Percentiles rank a stretch among this genome's conserved stretches.
These are phyloP conservation scores for Brachypalpus laphriformis DNA, from an alignment of 2,888 invertebrate genomes.

Conservation along the genomic window DNA sequence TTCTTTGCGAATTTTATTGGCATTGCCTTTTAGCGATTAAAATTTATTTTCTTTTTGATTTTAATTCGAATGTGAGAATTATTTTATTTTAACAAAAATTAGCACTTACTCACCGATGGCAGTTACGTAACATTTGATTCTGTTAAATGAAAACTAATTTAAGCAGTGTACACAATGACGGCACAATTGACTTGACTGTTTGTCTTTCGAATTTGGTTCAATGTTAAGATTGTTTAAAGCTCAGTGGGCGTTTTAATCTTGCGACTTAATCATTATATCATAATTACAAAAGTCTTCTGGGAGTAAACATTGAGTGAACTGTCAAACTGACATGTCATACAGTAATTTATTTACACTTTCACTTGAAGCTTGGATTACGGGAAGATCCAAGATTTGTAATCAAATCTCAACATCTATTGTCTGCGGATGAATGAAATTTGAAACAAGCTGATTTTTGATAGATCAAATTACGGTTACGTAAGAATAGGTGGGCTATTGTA, in stretches of 20 bases:
- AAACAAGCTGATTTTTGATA: not conserved
- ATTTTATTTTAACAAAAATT: constrained; percentile 12
- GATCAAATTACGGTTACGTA: not conserved
- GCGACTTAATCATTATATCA: no score
- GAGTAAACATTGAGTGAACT: constrained; percentile 6
- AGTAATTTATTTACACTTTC: not conserved
- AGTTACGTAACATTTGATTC: constrained; percentile 1
- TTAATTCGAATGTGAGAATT: constrained; percentile 7
- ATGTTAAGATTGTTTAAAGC: not conserved
- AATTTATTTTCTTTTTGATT: not conserved
- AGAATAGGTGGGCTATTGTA: not conserved
- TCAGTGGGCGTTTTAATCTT: constrained; percentile 5
- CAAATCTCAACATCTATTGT: not conserved
- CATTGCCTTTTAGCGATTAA: constrained; percentile 10
- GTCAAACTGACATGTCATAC: constrained; percentile 1
- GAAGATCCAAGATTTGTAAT: not conserved
- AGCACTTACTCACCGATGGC: constrained; percentile 1
- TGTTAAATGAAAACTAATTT: not conserved
- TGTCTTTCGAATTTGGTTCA: constrained; percentile 14
- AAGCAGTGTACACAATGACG: not conserved
- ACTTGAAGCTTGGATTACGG: not conserved
- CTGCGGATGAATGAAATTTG: not conserved
- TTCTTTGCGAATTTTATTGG: not conserved
- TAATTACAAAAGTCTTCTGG: no score
- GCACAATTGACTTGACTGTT: not conserved